These are phyloP conservation scores for Siniperca scherzeri DNA, from an alignment of 2,797 vertebrate species.

Conservation along the genomic window DNA sequence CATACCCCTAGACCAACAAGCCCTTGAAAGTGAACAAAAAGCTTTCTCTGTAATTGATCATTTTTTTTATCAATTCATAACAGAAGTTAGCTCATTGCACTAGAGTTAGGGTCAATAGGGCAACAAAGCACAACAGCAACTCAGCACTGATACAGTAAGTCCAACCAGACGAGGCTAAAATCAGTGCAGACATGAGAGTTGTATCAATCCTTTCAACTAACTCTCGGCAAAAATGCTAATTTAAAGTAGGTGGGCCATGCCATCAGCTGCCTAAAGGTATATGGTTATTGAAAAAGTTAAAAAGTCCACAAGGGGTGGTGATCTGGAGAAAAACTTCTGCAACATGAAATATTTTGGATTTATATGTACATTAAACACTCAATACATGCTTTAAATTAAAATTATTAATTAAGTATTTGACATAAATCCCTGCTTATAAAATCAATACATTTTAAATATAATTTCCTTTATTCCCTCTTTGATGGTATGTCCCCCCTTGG, in stretches of 20 bases:
- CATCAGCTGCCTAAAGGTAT: no score
- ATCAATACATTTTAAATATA: not conserved
- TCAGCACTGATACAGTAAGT: no score
- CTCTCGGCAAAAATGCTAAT: not conserved
- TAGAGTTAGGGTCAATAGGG: no score
- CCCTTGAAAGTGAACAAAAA: slow-evolving; percentile 30
- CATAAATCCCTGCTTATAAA: not conserved
- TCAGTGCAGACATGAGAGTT: no score
- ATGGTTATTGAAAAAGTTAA: not conserved
- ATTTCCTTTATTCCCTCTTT: not conserved
- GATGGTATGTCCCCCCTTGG: not conserved
- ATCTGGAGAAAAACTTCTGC: not conserved
- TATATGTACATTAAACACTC: not conserved
- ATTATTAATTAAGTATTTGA: not conserved
- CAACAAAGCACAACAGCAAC: no score
- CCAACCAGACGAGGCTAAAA: no score
- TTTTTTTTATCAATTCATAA: not conserved
- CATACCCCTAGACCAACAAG: slow-evolving; percentile 92
- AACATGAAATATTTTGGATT: not conserved
- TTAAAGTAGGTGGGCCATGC: not conserved
- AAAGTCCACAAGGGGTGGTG: no score
- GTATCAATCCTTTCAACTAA: not conserved
- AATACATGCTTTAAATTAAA: not conserved
- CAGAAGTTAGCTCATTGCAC: no score
- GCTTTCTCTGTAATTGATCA: not conserved